phyloP scores from a whole-genome alignment of 1,140 invertebrate genomes.

The Liolophura sinensis region DNA sequence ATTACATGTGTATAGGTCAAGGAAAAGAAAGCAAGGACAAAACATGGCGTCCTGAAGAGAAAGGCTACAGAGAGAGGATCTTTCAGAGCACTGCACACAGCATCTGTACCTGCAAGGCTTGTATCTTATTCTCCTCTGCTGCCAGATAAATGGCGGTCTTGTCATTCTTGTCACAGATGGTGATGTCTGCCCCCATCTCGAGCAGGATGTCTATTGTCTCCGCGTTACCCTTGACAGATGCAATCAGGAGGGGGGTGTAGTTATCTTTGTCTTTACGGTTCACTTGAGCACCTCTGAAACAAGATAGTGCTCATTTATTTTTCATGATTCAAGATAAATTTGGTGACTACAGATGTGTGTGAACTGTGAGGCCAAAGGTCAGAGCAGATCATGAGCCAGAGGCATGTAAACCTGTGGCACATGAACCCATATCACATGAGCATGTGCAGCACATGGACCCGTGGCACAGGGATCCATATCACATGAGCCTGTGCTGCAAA shows the following conservation, averaged over 20 bases:
- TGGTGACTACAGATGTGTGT: too few species aligned
- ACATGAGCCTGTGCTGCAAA: too few species aligned
- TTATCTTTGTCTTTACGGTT: slow-evolving; percentile 58
- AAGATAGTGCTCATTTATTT: background rate
- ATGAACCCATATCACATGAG: too few species aligned
- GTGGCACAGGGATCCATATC: too few species aligned
- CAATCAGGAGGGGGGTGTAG: slow-evolving; percentile 61
- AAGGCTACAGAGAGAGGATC: background rate
- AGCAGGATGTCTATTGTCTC: slow-evolving; percentile 50
- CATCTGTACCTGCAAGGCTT: slow-evolving; percentile 42
- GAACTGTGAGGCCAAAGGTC: too few species aligned
- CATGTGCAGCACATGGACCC: too few species aligned
- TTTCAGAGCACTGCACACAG: background rate
- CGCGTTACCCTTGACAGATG: slow-evolving; percentile 53
- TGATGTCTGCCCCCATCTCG: slow-evolving; percentile 46
- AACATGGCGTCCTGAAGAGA: background rate
- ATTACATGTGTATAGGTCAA: too few species aligned
- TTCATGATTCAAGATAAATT: background rate
- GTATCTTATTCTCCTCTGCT: slow-evolving; percentile 53
- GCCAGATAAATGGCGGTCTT: slow-evolving; percentile 57
- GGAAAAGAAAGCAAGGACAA: too few species aligned
- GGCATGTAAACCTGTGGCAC: too few species aligned
- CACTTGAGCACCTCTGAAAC: slow-evolving; percentile 51
- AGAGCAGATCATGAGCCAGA: too few species aligned
- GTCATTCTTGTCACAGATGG: slow-evolving; percentile 56